phyloP scores from a whole-genome alignment of 1,140 invertebrate species.

The Semibalanus balanoides region DNA sequence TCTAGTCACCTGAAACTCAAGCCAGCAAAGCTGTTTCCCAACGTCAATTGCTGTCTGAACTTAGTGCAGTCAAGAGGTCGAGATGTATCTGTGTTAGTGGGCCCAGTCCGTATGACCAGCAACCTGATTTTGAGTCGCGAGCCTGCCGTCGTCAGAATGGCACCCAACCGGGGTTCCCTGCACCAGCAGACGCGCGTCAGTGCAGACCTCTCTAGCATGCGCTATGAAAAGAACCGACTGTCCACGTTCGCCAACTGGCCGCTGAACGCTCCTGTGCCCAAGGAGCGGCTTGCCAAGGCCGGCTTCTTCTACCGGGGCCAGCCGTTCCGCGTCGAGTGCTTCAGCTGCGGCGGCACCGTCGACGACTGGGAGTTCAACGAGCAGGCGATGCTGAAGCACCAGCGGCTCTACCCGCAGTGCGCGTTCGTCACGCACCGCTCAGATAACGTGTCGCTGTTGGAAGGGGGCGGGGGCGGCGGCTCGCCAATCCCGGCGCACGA shows the following conservation, averaged over 20 bases:
- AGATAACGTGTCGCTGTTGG: background rate
- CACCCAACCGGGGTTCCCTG: background rate
- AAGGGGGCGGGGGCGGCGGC: background rate
- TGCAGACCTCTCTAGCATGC: slow-evolving; percentile 6
- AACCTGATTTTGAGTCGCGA: background rate
- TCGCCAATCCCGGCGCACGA: background rate
- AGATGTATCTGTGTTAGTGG: background rate
- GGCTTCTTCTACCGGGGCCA: slow-evolving; percentile 13
- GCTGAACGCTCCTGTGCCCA: slow-evolving; percentile 13
- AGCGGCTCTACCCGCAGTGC: slow-evolving; percentile 10
- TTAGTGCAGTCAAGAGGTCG: no score
- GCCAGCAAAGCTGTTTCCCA: no score
- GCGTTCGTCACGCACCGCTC: slow-evolving; percentile 7
- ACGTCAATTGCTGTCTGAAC: no score
- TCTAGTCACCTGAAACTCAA: no score
- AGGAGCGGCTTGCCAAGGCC: slow-evolving; percentile 9
- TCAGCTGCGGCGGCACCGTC: slow-evolving; percentile 6
- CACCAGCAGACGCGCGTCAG: background rate
- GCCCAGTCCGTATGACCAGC: background rate
- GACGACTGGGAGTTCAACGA: slow-evolving; percentile 5
- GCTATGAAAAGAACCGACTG: slow-evolving; percentile 19
- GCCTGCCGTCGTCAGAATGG: background rate
- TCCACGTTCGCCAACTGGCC: slow-evolving; percentile 23
- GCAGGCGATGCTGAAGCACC: slow-evolving; percentile 10
- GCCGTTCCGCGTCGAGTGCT: slow-evolving; percentile 13